Evolutionary conservation across 2,888 invertebrate genomes (phyloP), one percentile per base, ranked within the genome.

Genomic region (Cephus pygmeus): DNA sequence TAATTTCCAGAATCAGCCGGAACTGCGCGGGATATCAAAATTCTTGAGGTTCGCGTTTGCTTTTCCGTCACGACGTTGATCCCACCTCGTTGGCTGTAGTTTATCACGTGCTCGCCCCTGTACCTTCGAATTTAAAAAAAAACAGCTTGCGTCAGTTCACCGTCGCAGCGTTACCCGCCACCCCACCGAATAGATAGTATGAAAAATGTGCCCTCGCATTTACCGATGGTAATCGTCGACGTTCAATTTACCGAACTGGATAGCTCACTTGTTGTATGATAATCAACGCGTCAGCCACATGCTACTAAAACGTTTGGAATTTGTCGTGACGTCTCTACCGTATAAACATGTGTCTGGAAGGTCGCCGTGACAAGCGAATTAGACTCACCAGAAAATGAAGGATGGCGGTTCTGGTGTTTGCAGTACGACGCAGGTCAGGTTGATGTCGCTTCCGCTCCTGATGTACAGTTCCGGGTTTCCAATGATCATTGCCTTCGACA

Each of bases 371-470:
- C 36, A 76, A 81, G 75, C 71, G 73, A 81, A 81, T 81, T 81
- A 83, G 83, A 89, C 88, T 90, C 81, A 90, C 90, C 89, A 87
- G 86, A 87, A 93, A 88, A 94, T 95, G 93, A 94, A 96, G 92
- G 95, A 95, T 81, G 96, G 96, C 73, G 96, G 96, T 89, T 96
- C 96, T 56, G 96, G 96, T 81, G 96, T 96, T 92, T 97, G 94
- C 87, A 96, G 94, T 81, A 96, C 96, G 89, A 96, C 94, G 92
- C 97, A 97, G 88, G 97, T 97, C 92, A 97, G 94, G 93, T 97
- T 97, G 92, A 97, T 97, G 93, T 97, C 97, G 90, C 96, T 97
- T 86, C 97, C 97, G 89, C 96, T 96, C 91, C 96, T 95, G 91
- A 97, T 96, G 93, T 96, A 96, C 90, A 97, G 93, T 92, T 97